Conservation (phyloP, 2,797 vertebrate species). For the Lycodopsis pacificus region DNA sequence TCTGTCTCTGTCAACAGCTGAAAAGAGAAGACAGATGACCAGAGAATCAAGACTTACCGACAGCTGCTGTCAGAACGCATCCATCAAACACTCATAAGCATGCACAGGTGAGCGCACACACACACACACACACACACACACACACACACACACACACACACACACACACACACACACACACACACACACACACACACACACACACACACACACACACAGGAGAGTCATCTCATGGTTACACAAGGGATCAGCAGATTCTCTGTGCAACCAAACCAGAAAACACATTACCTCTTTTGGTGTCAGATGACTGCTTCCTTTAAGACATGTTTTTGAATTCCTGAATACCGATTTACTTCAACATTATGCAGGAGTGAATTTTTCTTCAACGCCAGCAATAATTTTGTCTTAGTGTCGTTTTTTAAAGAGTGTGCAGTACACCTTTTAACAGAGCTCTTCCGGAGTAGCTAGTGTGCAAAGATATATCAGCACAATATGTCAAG, state of each 20-base stretch:
- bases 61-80: conserved; percentile 62
- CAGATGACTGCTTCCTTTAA: conserved; percentile 37
- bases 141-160: conserved; percentile 11
- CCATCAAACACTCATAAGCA: conserved; percentile 43
- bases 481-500: conserved; percentile 57
- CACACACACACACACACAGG: conserved; percentile 20
- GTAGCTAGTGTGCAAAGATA: conserved; percentile 30
- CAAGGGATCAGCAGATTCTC: conserved; percentile 53
- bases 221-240: conserved; percentile 45
- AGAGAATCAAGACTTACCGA: conserved; percentile 65
- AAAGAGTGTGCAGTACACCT: conserved; percentile 35
- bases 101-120: not conserved
- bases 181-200: conserved; percentile 10
- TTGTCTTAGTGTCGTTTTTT: conserved; percentile 43
- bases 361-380: conserved; percentile 39
- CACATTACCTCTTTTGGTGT: conserved; percentile 46
- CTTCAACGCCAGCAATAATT: conserved; percentile 43
- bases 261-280: conserved; percentile 38
- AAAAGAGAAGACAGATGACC: conserved; percentile 58
- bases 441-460: conserved; percentile 39
- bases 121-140: conserved; percentile 14
- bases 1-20: conserved; percentile 45
- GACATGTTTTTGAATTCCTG: conserved; percentile 47
- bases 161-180: not conserved
- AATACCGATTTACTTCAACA: conserved; percentile 40